These are phyloP conservation scores for Cladorhizidae sp. DNA, from an alignment of 37 sponge, comb jelly and placozoan species.

Conservation along the genomic window DNA sequence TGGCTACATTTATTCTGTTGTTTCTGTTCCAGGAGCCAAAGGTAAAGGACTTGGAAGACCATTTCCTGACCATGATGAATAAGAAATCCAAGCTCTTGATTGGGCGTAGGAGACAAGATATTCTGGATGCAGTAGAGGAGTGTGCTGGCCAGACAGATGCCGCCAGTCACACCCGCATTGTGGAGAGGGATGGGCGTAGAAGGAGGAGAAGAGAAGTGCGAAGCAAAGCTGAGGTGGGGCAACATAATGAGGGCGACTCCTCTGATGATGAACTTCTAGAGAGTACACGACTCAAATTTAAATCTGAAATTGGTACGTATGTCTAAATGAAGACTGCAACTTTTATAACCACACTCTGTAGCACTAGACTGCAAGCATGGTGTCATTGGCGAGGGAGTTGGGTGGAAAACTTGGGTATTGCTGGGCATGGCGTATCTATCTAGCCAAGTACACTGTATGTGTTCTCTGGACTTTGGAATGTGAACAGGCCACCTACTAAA, in stretches of 20 bases:
- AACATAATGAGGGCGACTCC: slow-evolving; percentile 74
- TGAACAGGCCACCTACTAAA: too few species aligned
- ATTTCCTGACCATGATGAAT: not conserved
- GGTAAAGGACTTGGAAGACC: slow-evolving; percentile 38
- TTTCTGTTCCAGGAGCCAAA: slow-evolving; percentile 3
- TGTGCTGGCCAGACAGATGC: slow-evolving; percentile 22
- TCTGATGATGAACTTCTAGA: slow-evolving; percentile 87
- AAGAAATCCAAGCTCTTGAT: slow-evolving; percentile 39
- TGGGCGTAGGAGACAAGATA: slow-evolving; percentile 70
- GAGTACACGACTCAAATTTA: slow-evolving; percentile 49
- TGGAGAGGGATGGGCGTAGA: slow-evolving; percentile 72
- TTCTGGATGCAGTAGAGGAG: slow-evolving; percentile 63
- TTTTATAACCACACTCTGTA: too few species aligned
- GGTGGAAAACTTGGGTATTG: too few species aligned
- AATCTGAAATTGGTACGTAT: slow-evolving; percentile 57
- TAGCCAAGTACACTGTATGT: too few species aligned
- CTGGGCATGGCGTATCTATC: too few species aligned
- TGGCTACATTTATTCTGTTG: not conserved
- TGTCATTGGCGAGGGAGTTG: too few species aligned
- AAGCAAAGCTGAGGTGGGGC: not conserved
- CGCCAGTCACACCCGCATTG: slow-evolving; percentile 41
- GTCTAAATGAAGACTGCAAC: too few species aligned
- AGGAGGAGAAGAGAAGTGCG: slow-evolving; percentile 68
- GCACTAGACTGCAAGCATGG: too few species aligned
- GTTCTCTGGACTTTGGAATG: too few species aligned